Evolutionary conservation across 2,113 vertebrate genomes (phyloP).

Genomic region (Pelecanus crispus): DNA sequence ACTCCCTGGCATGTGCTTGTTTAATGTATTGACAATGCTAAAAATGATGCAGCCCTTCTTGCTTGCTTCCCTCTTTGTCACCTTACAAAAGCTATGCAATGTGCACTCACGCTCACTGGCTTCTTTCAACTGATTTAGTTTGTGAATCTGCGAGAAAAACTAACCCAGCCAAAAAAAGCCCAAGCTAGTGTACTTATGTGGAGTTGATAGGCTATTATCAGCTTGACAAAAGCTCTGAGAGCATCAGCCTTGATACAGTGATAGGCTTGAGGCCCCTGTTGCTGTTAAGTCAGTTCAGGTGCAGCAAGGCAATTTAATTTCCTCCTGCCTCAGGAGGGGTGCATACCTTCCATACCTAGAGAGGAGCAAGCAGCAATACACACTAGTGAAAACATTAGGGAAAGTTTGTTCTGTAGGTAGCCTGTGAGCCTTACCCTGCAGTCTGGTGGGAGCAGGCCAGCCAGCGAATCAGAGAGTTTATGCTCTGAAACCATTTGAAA

Average conservation of each 20-base stretch:
- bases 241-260: accelerated
- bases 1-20: background rate
- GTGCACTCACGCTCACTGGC: background rate
- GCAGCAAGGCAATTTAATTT: background rate
- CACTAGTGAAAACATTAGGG: background rate
- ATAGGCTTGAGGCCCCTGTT: background rate
- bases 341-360: background rate
- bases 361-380: background rate
- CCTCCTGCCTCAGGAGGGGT: background rate
- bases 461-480: accelerated
- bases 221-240: background rate
- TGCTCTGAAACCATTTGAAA: background rate
- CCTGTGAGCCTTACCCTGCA: background rate
- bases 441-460: background rate
- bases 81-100: background rate
- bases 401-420: background rate
- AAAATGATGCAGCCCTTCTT: background rate
- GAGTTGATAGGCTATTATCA: background rate
- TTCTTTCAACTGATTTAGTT: background rate
- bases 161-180: background rate
- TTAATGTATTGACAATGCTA: background rate
- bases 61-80: background rate
- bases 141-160: background rate
- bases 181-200: accelerated
- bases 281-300: background rate